These are phyloP conservation scores for Hyperoplus immaculatus DNA, from an alignment of 2,797 vertebrate genomes.

Conservation along the genomic window DNA sequence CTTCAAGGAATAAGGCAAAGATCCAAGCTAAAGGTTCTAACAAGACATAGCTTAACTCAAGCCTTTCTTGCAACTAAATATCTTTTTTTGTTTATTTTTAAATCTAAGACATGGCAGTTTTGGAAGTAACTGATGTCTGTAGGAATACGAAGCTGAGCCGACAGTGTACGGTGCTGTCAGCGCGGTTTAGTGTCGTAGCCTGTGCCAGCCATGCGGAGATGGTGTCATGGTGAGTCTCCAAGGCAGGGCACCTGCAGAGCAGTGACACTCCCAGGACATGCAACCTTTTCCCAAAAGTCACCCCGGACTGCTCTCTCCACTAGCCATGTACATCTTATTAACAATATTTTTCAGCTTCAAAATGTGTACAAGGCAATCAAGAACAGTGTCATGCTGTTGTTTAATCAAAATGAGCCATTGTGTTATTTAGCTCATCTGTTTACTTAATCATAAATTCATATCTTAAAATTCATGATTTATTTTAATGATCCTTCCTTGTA, in stretches of 20 bases:
- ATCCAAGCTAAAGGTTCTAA: conserved; percentile 1
- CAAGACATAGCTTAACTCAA: background rate
- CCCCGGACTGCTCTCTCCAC: conserved; percentile 43
- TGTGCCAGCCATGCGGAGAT: conserved; percentile 28
- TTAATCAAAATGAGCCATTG: background rate
- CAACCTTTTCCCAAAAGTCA: conserved; percentile 59
- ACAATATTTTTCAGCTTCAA: background rate
- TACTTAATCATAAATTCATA: background rate
- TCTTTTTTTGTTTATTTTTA: background rate
- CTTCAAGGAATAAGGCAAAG: background rate
- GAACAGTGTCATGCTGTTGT: background rate
- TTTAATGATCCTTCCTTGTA: background rate
- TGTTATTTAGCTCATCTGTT: background rate
- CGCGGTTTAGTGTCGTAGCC: conserved; percentile 49
- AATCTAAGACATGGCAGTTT: conserved; percentile 15
- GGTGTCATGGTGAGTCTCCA: conserved; percentile 41
- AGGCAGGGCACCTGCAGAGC: conserved; percentile 56
- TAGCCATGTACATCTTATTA: conserved; percentile 37
- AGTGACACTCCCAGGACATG: conserved; percentile 57
- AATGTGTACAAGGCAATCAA: background rate
- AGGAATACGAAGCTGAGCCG: conserved; percentile 22
- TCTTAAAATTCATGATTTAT: background rate
- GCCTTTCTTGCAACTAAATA: conserved; percentile 6
- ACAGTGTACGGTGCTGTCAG: conserved; percentile 61
- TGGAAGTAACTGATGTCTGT: conserved; percentile 25